phyloP scores from a whole-genome alignment of 2,888 invertebrate genomes.

The Axea sp. region DNA sequence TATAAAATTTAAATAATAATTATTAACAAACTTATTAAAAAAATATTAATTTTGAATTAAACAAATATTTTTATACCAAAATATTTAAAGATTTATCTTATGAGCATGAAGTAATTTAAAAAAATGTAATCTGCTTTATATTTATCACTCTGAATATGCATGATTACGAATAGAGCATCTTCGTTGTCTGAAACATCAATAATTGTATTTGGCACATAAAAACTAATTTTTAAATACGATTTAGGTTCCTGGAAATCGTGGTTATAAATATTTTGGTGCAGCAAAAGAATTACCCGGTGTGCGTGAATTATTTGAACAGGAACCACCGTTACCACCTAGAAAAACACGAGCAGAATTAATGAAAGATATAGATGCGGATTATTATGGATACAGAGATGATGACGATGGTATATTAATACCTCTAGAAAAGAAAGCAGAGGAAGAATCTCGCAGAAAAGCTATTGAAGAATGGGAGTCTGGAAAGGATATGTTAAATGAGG shows the following conservation, averaged over 20 bases:
- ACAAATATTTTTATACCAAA: no score
- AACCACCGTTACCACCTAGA: slow-evolving; percentile 92
- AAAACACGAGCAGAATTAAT: slow-evolving; percentile 97
- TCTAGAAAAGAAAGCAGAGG: slow-evolving; percentile 90
- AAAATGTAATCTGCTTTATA: no score
- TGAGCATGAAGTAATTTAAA: no score
- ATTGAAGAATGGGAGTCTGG: slow-evolving; percentile 86
- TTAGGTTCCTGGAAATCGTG: slow-evolving; percentile 96
- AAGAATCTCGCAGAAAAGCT: slow-evolving; percentile 82
- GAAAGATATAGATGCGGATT: slow-evolving; percentile 99
- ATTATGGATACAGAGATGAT: slow-evolving; percentile 99
- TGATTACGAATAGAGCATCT: no score
- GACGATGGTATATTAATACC: slow-evolving; percentile 97
- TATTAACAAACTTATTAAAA: no score
- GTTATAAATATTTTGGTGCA: slow-evolving; percentile 99
- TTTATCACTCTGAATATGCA: no score
- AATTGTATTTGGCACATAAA: no score
- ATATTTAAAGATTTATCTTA: no score
- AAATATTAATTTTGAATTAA: no score
- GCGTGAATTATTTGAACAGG: slow-evolving; percentile 97
- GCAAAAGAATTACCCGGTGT: slow-evolving; percentile 98
- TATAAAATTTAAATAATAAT: no score
- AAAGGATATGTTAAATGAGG: slow-evolving; percentile 79
- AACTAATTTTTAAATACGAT: no score
- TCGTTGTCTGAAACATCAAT: no score